Evolutionary conservation across 2,797 vertebrate genomes (phyloP), one percentile per base, ranked within the genome.

Genomic region (Gobio occitaniae): DNA sequence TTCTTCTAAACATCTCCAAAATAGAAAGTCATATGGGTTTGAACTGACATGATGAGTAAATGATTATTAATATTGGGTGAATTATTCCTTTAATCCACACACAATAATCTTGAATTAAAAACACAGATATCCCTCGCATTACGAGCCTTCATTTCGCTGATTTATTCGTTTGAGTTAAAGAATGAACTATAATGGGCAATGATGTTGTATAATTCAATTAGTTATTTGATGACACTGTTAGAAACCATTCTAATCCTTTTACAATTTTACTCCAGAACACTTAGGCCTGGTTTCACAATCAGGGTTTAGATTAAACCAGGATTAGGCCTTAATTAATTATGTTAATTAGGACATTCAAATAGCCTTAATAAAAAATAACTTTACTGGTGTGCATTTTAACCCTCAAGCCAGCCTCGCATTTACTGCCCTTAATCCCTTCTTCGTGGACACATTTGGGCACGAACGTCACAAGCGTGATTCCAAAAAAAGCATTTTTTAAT

Each of bases 51-150:
- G 41, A 4, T 17, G 56, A 63, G 9, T 25, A 80, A 71, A 71
- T 44, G 6, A 59, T 59, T 44, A 41, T 32, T 2, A 1, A 47
- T 47, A 1, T 13, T 44, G n/a, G 38, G 56, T 44, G 38, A 78
- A 7, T 47, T 44, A 63, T 48, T 32, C 56, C 41, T 79, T 66
- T 19, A 66, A 63, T 13, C 12, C 65, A 59, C 68, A 72, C 52
- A 65, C 21, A 56, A 41, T 11, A 69, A 59, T 71, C 52, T 32
- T 65, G 9, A 78, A 47, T 59, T 17, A 13, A 21, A 25, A 9
- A 50, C 59, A 65, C 44, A 66, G 78, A 50, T 36, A 12, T 50
- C 44, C 44, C 78, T 79, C 61, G 78, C 61, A 50, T 79, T 79
- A 79, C 2, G 12, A 50, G 78, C 61, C 25, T 50, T 48, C 17